Percentiles rank a stretch among this genome's conserved stretches.
phyloP scores from a whole-genome alignment of 2,797 vertebrate species.

The Pseudotriccus pelzelni region DNA sequence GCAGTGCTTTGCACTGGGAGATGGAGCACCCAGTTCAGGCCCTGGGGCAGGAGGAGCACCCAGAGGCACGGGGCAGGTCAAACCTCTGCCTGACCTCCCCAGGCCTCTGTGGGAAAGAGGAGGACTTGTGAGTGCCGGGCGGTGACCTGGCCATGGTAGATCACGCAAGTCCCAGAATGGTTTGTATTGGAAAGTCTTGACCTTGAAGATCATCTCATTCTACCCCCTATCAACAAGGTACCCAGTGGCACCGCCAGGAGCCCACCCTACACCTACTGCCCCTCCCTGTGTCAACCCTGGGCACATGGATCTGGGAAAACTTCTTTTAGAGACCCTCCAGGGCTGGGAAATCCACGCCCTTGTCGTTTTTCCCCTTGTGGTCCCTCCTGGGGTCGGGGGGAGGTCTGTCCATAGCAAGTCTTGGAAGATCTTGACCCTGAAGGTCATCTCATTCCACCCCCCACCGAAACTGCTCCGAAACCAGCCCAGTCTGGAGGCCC shows the following conservation, averaged over 20 bases:
- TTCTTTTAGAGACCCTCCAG: no score
- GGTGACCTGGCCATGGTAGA: fast-evolving
- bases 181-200: neutral
- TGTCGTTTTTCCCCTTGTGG: no score
- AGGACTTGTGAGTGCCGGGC: neutral
- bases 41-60: neutral
- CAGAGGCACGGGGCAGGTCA: neutral
- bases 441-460: neutral
- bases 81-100: neutral
- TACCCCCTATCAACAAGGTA: neutral
- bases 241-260: no score
- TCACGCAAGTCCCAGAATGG: fast-evolving
- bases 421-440: neutral
- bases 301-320: no score
- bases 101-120: neutral
- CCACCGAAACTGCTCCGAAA: neutral
- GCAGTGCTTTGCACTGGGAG: neutral
- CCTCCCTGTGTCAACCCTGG: no score
- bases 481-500: neutral
- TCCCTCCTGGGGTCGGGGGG: no score
- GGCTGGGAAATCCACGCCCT: no score
- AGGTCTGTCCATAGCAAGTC: no score
- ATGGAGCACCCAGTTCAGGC: neutral
- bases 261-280: no score
- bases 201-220: no score